Evolutionary conservation across 2,113 vertebrate species (phyloP).

Genomic region (Trogon surrucura): DNA sequence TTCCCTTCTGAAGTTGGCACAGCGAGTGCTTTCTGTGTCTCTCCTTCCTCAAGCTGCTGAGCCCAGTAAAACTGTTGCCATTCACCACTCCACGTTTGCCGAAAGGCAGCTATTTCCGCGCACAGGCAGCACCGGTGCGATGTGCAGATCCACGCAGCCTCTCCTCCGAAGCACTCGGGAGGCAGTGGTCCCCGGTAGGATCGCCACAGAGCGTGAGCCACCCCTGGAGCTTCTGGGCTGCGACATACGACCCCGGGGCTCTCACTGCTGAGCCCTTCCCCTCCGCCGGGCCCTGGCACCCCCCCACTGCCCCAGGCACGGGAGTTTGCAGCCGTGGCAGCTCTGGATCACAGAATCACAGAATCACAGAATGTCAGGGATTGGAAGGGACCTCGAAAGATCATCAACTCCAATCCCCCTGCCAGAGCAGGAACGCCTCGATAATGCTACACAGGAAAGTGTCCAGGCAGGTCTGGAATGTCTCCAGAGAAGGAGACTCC

Average conservation of each 20-base stretch:
- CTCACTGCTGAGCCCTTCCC: not conserved
- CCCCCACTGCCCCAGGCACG: not conserved
- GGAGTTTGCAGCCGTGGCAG: too few species aligned
- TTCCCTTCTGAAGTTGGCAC: not conserved
- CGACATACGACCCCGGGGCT: rapidly evolving
- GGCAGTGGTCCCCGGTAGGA: not conserved
- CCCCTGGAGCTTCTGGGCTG: too few species aligned
- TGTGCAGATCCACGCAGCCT: not conserved
- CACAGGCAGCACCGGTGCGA: not conserved
- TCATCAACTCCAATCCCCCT: too few species aligned
- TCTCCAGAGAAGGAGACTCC: too few species aligned
- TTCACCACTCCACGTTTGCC: not conserved
- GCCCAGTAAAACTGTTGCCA: not conserved
- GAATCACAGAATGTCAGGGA: too few species aligned
- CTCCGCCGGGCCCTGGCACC: not conserved
- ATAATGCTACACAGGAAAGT: too few species aligned
- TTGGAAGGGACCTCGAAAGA: too few species aligned
- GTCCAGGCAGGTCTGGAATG: too few species aligned
- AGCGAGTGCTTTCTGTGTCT: not conserved
- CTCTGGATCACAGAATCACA: not conserved
- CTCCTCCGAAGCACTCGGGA: not conserved
- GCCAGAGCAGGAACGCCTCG: too few species aligned
- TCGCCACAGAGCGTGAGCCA: rapidly evolving
- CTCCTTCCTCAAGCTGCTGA: not conserved
- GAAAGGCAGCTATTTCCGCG: not conserved